phyloP scores from a whole-genome alignment of 1,140 invertebrate genomes.

The Marisa cornuarietis region DNA sequence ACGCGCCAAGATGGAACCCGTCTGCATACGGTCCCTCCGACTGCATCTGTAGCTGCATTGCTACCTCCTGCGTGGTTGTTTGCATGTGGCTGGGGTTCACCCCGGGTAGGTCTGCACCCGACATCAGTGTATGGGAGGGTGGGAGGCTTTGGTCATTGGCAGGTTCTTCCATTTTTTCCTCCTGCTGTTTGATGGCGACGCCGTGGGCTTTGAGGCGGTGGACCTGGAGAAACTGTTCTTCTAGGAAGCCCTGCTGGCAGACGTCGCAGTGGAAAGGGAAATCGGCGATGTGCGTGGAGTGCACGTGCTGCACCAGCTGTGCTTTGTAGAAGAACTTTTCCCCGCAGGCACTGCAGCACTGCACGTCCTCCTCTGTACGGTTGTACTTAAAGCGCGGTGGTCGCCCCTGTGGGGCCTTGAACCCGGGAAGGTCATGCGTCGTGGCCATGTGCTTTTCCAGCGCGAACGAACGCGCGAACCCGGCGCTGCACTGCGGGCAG shows the following conservation, averaged over 20 bases:
- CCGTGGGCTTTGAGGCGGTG: conserved; percentile 44
- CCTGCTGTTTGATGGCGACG: neutral
- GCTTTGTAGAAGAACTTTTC: conserved; percentile 50
- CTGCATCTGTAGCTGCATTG: neutral
- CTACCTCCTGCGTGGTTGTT: neutral
- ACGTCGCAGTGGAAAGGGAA: conserved; percentile 47
- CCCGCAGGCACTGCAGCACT: conserved; percentile 48
- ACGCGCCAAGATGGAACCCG: neutral
- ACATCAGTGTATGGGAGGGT: neutral
- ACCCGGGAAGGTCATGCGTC: conserved; percentile 34
- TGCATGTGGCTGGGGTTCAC: neutral
- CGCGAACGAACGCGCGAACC: conserved; percentile 34
- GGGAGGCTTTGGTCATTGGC: neutral
- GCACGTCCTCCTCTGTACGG: conserved; percentile 41
- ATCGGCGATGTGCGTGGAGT: conserved; percentile 43
- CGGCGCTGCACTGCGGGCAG: conserved; percentile 41
- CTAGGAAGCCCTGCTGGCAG: conserved; percentile 53
- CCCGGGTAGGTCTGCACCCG: neutral
- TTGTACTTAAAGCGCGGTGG: conserved; percentile 42
- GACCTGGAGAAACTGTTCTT: conserved; percentile 38
- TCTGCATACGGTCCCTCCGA: neutral
- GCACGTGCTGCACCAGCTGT: conserved; percentile 51
- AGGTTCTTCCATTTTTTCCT: conserved; percentile 5
- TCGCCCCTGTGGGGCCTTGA: conserved; percentile 18
- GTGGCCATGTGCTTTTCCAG: conserved; percentile 44